These are phyloP conservation scores for Myodes glareolus DNA, from an alignment of 2,113 vertebrate genomes.

Conservation along the genomic window DNA sequence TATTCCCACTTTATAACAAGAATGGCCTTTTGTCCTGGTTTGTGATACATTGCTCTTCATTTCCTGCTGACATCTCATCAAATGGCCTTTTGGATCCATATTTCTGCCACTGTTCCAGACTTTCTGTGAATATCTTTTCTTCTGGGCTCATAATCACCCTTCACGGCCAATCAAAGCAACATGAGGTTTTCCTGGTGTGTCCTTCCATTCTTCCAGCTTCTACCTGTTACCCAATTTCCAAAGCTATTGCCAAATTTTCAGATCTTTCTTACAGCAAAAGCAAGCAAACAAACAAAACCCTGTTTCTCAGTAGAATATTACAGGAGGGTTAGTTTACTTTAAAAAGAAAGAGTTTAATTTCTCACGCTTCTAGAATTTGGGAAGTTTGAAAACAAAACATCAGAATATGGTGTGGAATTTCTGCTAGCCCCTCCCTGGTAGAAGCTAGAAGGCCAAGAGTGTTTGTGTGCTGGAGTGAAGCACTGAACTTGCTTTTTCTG, in stretches of 20 bases:
- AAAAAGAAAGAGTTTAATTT: not conserved
- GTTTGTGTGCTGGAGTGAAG: fast-evolving
- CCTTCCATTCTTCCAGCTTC: not conserved
- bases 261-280: not conserved
- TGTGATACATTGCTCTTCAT: not conserved
- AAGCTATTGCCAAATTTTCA: not conserved
- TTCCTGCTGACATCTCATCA: not conserved
- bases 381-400: not conserved
- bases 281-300: not conserved
- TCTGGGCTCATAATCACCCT: not conserved
- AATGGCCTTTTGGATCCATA: not conserved
- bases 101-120: not conserved
- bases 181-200: not conserved
- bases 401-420: not conserved
- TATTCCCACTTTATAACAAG: not conserved
- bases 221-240: not conserved
- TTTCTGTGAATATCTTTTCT: not conserved
- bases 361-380: not conserved
- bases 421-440: not conserved
- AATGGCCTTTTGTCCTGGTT: not conserved
- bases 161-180: not conserved
- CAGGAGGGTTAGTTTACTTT: not conserved
- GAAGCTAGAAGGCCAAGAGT: not conserved
- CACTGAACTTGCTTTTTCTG: not conserved
- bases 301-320: not conserved